Base-by-base conservation (phyloP, 37 sponge, comb jelly and placozoan genomes). In the Hormiphora californensis region DNA sequence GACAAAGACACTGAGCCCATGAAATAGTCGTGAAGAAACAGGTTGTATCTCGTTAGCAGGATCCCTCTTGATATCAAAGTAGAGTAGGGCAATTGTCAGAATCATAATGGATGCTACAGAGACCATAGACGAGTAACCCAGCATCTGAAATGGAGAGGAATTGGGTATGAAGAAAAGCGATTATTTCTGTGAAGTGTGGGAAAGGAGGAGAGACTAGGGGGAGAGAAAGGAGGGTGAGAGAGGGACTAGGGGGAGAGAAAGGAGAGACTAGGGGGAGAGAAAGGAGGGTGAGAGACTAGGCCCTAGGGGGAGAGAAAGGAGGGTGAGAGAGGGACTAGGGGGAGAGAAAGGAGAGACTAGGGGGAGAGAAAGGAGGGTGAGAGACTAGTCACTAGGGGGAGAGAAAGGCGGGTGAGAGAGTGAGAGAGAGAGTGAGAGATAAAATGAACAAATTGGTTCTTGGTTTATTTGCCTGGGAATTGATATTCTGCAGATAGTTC, bases 101-200 rank as follows among this genome's bases (percentile, higher is more conserved):
- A 73, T 27, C 36, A 27, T n/a, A 23, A 73, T 73, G 2, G 81
- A 73, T 22, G 43, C 35, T 0, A 73, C 12, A 12, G 81, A 73
- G 41, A 73, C 25, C 23, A 33, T 73, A 9, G 81, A 73, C 46
- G 81, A 73, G 44, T 73, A 41, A 40, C 81, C 35, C 81, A 73
- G 35, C 81, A 73, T 73, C 81, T 73, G 81, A 4, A 41, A 28
- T 15, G 36, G 63, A 8, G 51, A 17, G 8, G 8, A 12, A 46
- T 8, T 46, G 51, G 51, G 51, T 8, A 61, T 9, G 63, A 31
- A 61, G 9, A 17, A 17, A 61, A 25, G n/a, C 27, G 11, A 28
- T 25, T 8, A 61, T 67, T 28, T 19, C 34, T 5, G 27, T n/a
- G 2, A 21, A 36, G 19, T 12, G 11, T 27, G 0, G 32, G 59